Evolutionary conservation across 1,140 invertebrate genomes (phyloP).

Genomic region (Mesaphorura yosii): DNA sequence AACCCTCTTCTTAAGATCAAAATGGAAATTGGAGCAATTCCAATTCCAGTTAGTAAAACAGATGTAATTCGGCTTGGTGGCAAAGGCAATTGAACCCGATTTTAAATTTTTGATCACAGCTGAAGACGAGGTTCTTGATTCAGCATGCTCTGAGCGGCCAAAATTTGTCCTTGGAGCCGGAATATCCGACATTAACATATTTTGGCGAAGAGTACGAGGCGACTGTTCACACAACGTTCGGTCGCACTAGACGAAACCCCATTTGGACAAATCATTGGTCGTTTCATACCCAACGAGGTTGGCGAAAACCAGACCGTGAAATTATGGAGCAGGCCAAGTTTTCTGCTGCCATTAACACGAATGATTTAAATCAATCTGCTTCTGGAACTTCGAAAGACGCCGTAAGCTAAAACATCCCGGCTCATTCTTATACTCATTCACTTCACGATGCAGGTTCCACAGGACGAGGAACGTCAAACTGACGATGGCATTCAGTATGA

Average conservation of each 20-base stretch:
- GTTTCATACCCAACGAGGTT: constrained; percentile 25
- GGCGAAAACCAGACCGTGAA: constrained; percentile 7
- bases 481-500: too few relatives aligned
- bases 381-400: constrained; percentile 2
- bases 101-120: constrained; percentile 1
- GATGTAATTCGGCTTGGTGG: neutral
- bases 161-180: constrained; percentile 19
- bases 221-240: constrained; percentile 21
- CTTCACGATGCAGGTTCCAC: too few relatives aligned
- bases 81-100: neutral
- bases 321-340: constrained; percentile 17
- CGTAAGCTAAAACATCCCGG: too few relatives aligned
- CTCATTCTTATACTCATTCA: too few relatives aligned
- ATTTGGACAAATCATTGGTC: constrained; percentile 24
- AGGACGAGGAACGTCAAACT: too few relatives aligned
- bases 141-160: constrained; percentile 24
- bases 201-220: constrained; percentile 28
- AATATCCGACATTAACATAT: constrained; percentile 23
- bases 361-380: constrained; percentile 11
- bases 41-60: constrained; percentile 7
- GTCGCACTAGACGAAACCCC: constrained; percentile 7
- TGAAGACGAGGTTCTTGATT: constrained; percentile 19
- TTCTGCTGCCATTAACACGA: constrained; percentile 18
- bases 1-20: constrained; percentile 8
- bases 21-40: constrained; percentile 20